Conservation (phyloP, 2,113 vertebrate genomes). For the Microcebus jonahi region DNA sequence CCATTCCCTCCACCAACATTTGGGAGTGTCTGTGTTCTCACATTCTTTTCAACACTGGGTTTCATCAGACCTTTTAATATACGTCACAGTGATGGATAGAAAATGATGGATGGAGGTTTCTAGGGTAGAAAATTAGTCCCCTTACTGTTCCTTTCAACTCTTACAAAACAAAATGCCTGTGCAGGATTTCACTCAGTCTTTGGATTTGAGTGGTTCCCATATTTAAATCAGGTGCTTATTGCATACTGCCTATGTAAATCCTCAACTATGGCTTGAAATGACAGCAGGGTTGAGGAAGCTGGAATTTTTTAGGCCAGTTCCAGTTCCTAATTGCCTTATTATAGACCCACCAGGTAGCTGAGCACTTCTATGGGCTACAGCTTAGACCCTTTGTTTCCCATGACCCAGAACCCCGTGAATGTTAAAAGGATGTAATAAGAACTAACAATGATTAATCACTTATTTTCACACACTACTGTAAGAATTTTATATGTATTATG, state of each 20-base stretch:
- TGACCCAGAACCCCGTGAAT: not conserved
- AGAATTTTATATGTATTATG: conserved; percentile 11
- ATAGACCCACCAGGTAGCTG: not conserved
- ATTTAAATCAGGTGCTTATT: not conserved
- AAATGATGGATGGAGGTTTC: not conserved
- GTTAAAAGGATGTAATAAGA: not conserved
- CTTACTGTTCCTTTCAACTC: not conserved
- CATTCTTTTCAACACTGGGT: not conserved
- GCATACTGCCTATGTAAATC: not conserved
- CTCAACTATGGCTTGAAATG: conserved; percentile 24
- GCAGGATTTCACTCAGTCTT: not conserved
- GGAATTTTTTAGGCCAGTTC: not conserved
- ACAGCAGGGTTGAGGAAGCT: not conserved
- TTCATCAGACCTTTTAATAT: conserved; percentile 28
- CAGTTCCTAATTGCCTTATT: conserved; percentile 5
- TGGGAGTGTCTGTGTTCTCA: not conserved
- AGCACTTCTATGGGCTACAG: not conserved
- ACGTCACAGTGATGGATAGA: not conserved
- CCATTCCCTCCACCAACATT: not conserved
- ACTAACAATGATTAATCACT: not conserved
- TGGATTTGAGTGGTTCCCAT: not conserved
- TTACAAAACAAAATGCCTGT: not conserved
- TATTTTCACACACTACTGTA: not conserved
- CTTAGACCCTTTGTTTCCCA: not conserved
- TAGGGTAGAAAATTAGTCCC: not conserved